Evolutionary conservation across 2,888 invertebrate genomes (phyloP), one percentile per base, ranked within the genome.

Genomic region (Ptychoptera contaminata): DNA sequence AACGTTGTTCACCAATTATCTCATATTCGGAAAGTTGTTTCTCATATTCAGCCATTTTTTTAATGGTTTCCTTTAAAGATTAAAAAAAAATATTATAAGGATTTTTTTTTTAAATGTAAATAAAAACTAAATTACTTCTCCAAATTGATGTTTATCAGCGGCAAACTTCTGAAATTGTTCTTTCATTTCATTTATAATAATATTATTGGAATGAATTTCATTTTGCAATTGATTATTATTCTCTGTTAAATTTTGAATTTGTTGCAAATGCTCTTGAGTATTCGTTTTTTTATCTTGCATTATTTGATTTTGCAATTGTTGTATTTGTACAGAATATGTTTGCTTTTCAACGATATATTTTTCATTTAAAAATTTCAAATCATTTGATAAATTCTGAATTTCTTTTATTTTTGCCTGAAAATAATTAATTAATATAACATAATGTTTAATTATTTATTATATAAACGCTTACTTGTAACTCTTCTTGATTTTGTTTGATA

Each of bases 291-390:
- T 62, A 35, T 64, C 63, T 44, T 59, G 54, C 41, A 59, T 48
- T 10, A 62, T 48, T 46, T 61, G 62, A 4, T 57, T 54, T 49
- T 65, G 63, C 49, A 62, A 61, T 50, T 65, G 62, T 23, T 50
- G 49, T 15, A 47, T 31, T 37, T 46, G 46, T 16, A 37, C 34
- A 11, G 34, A 45, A 16, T 46, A 30, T 6, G 44, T 31, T 44
- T 63, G 60, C 16, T 64, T 60, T 45, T 65, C 65, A 7, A 56
- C 36, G 1, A 55, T 47, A 9, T 62, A 48, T 47, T 64, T 65
- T 2, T 65, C 66, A 30, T 58, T 60, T 7, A 58, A 42, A 40
- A 50, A 54, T 51, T 61, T 57, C 42, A 62, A 49, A 50, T 65
- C 65, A 38, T 61, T 60, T 30, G 55, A 58, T 12, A 63, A 52